Evolutionary conservation across 2,113 vertebrate species (phyloP).

Genomic region (Aegithalos caudatus): DNA sequence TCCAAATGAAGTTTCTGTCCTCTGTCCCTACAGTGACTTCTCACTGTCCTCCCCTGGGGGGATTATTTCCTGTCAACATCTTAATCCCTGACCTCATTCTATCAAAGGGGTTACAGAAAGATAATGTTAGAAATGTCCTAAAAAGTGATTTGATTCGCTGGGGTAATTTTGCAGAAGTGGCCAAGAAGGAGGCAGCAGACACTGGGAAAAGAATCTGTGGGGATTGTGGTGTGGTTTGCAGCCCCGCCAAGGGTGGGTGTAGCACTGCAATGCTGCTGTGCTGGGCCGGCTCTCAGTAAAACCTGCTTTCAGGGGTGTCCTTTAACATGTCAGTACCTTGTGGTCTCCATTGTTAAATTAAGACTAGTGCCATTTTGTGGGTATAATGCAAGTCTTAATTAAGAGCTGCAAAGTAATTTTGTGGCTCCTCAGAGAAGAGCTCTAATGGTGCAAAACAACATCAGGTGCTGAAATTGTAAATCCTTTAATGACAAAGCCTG

Average conservation of each 20-base stretch:
- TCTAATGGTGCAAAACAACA: not conserved
- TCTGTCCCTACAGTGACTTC: not conserved
- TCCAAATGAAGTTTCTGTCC: rapidly evolving
- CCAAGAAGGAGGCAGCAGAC: not conserved
- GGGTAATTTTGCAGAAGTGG: not conserved
- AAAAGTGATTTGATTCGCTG: not conserved
- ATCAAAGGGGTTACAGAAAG: not conserved
- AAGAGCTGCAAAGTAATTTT: not conserved
- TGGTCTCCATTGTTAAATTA: not conserved
- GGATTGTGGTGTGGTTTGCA: not conserved
- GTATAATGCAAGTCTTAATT: not conserved
- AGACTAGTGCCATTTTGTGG: not conserved
- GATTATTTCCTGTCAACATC: not conserved
- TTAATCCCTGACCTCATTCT: not conserved
- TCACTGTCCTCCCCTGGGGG: rapidly evolving
- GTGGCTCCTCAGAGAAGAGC: not conserved
- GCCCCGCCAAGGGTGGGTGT: not conserved
- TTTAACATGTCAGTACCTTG: not conserved
- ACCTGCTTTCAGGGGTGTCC: not conserved
- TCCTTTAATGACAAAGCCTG: not conserved
- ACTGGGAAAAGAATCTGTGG: rapidly evolving
- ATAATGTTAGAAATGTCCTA: not conserved
- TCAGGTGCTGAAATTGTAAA: not conserved
- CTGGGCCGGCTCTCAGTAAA: not conserved
- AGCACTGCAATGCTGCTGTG: not conserved